Evolutionary conservation across 2,797 vertebrate genomes (phyloP), one percentile per base, ranked within the genome.

Genomic region (Myotis findleyi): DNA sequence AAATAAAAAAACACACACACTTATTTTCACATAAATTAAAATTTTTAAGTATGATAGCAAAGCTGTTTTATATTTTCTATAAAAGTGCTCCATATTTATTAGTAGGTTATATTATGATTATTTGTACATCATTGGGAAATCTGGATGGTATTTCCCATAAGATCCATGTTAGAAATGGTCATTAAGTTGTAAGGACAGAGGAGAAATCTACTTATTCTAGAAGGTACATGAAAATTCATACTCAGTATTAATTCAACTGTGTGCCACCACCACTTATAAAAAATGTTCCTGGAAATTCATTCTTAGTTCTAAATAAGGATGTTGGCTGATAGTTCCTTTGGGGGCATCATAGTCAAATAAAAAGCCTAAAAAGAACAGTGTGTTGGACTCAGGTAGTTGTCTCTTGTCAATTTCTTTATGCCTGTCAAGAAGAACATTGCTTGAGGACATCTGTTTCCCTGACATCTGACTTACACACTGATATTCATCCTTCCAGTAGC

Each of bases 21-120:
- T 72, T 82, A 38, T 93, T 95, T 96, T 81, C 6, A 71, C 7
- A 38, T 73, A 69, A 83, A 69, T 41, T 82, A 77, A 68, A 86
- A 55, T 11, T 76, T 83, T 17, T 82, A 91, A 38, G 66, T 12
- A 87, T 41, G 62, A 62, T 27, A 71, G 25, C 41, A 82, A 62
- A 89, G 13, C 4, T 14, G 57, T 79, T 59, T 16, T 82, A 7
- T 38, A 71, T 87, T 93, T 93, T 89, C 47, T 64, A 47, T 80
- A 38, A 0, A 89, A 75, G 4, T 1, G 36, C 5, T 89, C 23
- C 6, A 7, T 71, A 87, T 80, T 77, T 86, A 16, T 68, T n/a
- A 53, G 16, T 72, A 72, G 14, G 38, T 83, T 84, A n/a, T 64
- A 71, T 79, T 68, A 17, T 84, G 89, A 59, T 73, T 59, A 41